These are phyloP conservation scores for Atta texana DNA, from an alignment of 1,140 invertebrate genomes.

Conservation along the genomic window DNA sequence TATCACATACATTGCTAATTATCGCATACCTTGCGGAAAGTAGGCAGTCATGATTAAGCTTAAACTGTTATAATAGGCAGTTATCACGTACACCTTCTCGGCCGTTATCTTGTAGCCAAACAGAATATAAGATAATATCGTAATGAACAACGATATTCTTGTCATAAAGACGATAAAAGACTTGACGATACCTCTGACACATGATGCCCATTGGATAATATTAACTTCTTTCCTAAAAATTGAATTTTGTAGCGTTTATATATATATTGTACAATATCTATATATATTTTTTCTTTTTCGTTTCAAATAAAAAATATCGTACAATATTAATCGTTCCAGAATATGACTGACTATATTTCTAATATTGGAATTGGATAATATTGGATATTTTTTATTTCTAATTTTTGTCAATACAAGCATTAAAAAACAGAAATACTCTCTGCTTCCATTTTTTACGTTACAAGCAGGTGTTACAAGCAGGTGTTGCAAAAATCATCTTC, in stretches of 20 bases:
- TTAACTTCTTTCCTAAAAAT: slow-evolving; percentile 88
- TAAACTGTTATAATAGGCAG: slow-evolving; percentile 91
- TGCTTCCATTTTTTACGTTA: not conserved
- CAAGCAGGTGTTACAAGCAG: not conserved
- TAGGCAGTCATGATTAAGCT: slow-evolving; percentile 91
- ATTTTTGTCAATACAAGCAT: too few species aligned
- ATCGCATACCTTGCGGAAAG: slow-evolving; percentile 88
- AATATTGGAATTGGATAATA: too few species aligned
- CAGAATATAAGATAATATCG: slow-evolving; percentile 92
- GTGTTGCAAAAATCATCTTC: not conserved
- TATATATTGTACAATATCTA: too few species aligned
- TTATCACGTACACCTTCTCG: slow-evolving; percentile 92
- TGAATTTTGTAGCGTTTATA: not conserved
- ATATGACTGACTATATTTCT: too few species aligned
- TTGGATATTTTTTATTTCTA: too few species aligned
- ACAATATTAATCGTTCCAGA: too few species aligned
- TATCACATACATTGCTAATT: not conserved
- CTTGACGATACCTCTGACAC: slow-evolving; percentile 89
- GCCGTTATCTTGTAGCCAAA: slow-evolving; percentile 89
- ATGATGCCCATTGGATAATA: slow-evolving; percentile 89
- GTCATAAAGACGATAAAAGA: slow-evolving; percentile 91
- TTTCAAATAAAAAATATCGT: too few species aligned
- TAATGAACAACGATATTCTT: slow-evolving; percentile 92
- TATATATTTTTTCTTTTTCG: not conserved
- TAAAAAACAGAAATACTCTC: not conserved